These are phyloP conservation scores for Oceanodroma leucorhoa DNA, from an alignment of 2,797 vertebrate genomes.

Conservation along the genomic window DNA sequence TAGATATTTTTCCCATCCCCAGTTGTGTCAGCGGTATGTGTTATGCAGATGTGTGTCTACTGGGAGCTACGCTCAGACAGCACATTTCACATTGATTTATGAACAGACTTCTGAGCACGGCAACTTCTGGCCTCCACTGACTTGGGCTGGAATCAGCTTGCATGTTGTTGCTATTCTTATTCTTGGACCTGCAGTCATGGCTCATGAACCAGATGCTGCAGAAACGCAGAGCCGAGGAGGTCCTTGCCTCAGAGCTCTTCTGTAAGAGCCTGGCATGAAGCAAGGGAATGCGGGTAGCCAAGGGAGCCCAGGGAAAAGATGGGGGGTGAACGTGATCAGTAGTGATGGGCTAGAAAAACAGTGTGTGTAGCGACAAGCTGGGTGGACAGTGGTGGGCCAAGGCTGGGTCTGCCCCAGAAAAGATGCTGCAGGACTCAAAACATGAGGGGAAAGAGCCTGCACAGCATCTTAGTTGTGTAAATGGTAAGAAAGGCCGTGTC, in stretches of 20 bases:
- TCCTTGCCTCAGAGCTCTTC: neutral
- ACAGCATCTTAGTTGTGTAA: neutral
- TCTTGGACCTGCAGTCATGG: neutral
- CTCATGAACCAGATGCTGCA: neutral
- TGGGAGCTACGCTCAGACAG: conserved; percentile 45
- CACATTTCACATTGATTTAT: conserved; percentile 51
- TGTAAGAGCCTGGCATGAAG: neutral
- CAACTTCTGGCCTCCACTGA: neutral
- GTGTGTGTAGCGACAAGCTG: neutral
- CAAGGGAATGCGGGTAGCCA: neutral
- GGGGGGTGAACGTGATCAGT: neutral
- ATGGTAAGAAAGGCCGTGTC: accelerated
- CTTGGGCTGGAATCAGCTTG: conserved; percentile 16
- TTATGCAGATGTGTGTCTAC: conserved; percentile 47
- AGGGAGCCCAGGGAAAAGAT: neutral
- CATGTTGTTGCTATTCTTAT: conserved; percentile 17
- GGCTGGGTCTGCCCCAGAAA: neutral
- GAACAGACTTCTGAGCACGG: neutral
- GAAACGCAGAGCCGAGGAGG: neutral
- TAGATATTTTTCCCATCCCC: conserved; percentile 8
- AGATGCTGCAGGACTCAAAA: neutral
- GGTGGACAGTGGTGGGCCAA: neutral
- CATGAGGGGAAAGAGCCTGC: neutral
- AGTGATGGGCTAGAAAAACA: neutral
- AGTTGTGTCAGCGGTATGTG: conserved; percentile 40